Percentiles rank a stretch among this genome's conserved stretches.
These are phyloP conservation scores for Octonoba sinensis DNA, from an alignment of 2,888 invertebrate species.

Conservation along the genomic window DNA sequence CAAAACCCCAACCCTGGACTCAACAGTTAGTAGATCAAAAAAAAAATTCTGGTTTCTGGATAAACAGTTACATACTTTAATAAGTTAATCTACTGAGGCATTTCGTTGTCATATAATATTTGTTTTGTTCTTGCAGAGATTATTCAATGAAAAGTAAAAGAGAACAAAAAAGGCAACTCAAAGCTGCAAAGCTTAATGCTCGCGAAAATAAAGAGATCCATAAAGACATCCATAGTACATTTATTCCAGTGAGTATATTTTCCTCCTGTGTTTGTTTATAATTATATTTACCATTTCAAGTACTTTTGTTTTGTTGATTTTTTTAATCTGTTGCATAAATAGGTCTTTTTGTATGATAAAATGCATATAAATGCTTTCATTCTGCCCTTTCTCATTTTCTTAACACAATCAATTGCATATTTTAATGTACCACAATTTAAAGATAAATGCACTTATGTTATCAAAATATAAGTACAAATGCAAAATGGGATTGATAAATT, in stretches of 20 bases:
- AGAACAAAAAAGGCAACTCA: conserved; percentile 69
- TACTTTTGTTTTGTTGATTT: neutral
- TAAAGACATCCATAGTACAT: conserved; percentile 74
- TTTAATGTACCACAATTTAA: no score
- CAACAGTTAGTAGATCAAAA: no score
- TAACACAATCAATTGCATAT: no score
- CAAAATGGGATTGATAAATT: neutral
- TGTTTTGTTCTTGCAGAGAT: conserved; percentile 26
- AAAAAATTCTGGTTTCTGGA: no score
- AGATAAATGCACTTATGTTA: no score
- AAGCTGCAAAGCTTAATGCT: conserved; percentile 74
- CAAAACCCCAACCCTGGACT: no score
- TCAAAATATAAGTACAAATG: no score
- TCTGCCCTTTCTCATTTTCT: no score
- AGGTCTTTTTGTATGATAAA: no score
- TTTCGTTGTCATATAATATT: neutral
- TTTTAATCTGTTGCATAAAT: neutral
- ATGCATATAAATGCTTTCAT: no score
- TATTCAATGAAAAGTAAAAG: conserved; percentile 15
- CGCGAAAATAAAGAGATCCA: conserved; percentile 76
- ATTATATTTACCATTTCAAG: neutral
- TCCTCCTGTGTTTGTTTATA: neutral
- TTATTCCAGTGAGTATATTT: conserved; percentile 68
- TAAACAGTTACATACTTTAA: no score
- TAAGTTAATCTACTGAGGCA: no score